These are phyloP conservation scores for Pegea sp. DNA, from an alignment of 23 tunicate genomes.

Conservation along the genomic window DNA sequence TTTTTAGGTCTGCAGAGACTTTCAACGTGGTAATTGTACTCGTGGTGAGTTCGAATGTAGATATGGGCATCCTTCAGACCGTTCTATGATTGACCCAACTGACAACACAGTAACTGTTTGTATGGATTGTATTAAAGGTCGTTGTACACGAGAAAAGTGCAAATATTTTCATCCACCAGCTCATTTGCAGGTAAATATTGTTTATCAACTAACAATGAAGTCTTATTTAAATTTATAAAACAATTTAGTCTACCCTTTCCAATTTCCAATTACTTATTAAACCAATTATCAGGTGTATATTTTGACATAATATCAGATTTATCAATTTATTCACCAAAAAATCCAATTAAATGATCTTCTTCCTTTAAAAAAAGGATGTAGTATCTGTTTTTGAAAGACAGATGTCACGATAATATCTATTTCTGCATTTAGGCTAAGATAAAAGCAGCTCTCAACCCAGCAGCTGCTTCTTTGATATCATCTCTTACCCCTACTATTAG, in stretches of 20 bases:
- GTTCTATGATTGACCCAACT: conserved; percentile 56
- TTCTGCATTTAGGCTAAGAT: conserved; percentile 46
- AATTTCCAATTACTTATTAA: too few relatives aligned
- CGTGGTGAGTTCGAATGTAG: conserved; percentile 85
- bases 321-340: too few relatives aligned
- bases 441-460: conserved; percentile 55
- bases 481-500: conserved; percentile 6
- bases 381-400: too few relatives aligned
- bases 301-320: neutral
- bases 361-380: too few relatives aligned
- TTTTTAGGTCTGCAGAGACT: conserved; percentile 89
- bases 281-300: neutral
- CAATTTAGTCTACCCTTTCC: too few relatives aligned
- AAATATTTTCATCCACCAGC: conserved; percentile 97
- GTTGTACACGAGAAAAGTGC: conserved; percentile 88
- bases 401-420: neutral
- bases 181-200: conserved; percentile 61
- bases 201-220: neutral
- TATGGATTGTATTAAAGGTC: conserved; percentile 94
- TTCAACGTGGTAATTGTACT: conserved; percentile 81
- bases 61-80: conserved; percentile 92
- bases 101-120: conserved; percentile 96
- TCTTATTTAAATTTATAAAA: neutral
- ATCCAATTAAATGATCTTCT: too few relatives aligned
- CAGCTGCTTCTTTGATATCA: conserved; percentile 20